Percentiles rank a stretch among this genome's conserved stretches.
Evolutionary conservation across 2,797 vertebrate species (phyloP).

Genomic region (Acrossocheilus fasciatus): DNA sequence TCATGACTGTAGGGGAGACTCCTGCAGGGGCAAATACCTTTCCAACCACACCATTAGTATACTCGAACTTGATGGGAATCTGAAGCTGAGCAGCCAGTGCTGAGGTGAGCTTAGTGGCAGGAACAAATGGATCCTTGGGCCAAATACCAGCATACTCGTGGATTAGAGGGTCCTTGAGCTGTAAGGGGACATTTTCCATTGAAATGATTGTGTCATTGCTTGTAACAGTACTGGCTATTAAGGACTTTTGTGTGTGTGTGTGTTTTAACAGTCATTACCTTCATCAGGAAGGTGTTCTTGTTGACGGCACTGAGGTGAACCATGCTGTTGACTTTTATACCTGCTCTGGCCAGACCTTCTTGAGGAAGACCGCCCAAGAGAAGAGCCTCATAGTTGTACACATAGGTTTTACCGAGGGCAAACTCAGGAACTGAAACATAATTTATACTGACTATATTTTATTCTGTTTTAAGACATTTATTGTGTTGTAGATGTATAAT

Average conservation of each 20-base stretch:
- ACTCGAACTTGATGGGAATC: constrained; percentile 64
- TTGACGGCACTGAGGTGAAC: constrained; percentile 75
- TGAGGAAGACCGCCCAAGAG: constrained; percentile 79
- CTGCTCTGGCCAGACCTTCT: constrained; percentile 78
- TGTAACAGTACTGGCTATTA: not conserved
- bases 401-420: constrained; percentile 70
- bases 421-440: constrained; percentile 75
- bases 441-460: not conserved
- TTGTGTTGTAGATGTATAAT: not conserved
- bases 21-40: constrained; percentile 68
- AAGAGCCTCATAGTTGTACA: constrained; percentile 79
- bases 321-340: constrained; percentile 82
- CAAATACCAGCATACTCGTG: constrained; percentile 72
- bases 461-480: not conserved
- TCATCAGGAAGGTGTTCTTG: constrained; percentile 75
- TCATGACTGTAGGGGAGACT: constrained; percentile 69
- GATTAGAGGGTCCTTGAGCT: constrained; percentile 71
- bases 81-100: too few species aligned
- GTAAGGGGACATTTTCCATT: not conserved
- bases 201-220: not conserved
- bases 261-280: constrained; percentile 69
- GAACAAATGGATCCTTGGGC: too few species aligned
- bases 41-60: constrained; percentile 70
- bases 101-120: too few species aligned
- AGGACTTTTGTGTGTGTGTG: not conserved